Percentiles rank a stretch among this genome's conserved stretches.
These are phyloP conservation scores for Aeoliscus strigatus DNA, from an alignment of 2,797 vertebrate species.

Conservation along the genomic window DNA sequence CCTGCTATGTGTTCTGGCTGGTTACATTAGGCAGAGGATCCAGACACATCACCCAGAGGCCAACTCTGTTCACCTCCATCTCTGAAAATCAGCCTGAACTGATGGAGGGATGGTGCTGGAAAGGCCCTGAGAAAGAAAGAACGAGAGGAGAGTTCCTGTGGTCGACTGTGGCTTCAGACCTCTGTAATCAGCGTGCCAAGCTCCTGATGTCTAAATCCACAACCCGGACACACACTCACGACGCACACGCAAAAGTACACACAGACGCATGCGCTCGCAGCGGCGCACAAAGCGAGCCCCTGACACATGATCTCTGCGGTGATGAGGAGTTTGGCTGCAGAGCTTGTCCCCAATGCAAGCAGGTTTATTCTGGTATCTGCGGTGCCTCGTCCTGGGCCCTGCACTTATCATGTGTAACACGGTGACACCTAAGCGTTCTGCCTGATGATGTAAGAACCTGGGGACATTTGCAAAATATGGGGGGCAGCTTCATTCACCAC, in stretches of 20 bases:
- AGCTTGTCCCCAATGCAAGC: constrained; percentile 29
- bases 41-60: constrained; percentile 29
- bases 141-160: constrained; percentile 59
- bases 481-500: too few species aligned
- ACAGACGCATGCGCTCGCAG: constrained; percentile 9
- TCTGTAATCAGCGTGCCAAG: constrained; percentile 72
- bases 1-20: constrained; percentile 28
- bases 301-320: constrained; percentile 41
- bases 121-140: constrained; percentile 31
- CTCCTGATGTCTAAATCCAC: constrained; percentile 72
- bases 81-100: constrained; percentile 46
- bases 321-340: constrained; percentile 41
- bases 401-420: too few species aligned
- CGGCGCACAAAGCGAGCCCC: constrained; percentile 3
- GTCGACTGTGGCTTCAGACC: constrained; percentile 59
- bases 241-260: constrained; percentile 14
- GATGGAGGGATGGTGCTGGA: constrained; percentile 48
- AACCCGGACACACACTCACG: constrained; percentile 48
- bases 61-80: constrained; percentile 40
- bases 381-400: too few species aligned
- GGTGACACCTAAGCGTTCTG: too few species aligned
- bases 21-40: constrained; percentile 21
- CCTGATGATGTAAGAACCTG: too few species aligned
- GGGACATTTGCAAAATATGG: too few species aligned
- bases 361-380: constrained; percentile 17